These are phyloP conservation scores for Colletes gigas DNA, from an alignment of 1,140 invertebrate species.

Conservation along the genomic window DNA sequence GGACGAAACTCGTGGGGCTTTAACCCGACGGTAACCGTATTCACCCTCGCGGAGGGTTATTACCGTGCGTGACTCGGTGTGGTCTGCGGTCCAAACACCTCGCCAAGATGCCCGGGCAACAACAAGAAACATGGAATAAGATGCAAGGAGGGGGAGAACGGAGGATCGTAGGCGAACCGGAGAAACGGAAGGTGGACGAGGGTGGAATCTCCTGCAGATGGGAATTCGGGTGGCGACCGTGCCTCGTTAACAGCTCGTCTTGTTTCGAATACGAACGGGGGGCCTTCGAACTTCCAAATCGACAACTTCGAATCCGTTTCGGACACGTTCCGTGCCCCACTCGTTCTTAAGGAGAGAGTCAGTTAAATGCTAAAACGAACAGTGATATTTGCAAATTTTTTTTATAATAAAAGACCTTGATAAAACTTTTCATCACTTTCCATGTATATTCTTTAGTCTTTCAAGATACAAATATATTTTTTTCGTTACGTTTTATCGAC, in stretches of 20 bases:
- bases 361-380: too few relatives aligned
- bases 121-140: slow-evolving; percentile 4
- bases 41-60: slow-evolving; percentile 78
- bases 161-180: slow-evolving; percentile 8
- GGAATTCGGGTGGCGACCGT: slow-evolving; percentile 27
- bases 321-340: too few relatives aligned
- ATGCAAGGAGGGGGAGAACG: neutral
- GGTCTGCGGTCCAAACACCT: slow-evolving; percentile 78
- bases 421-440: too few relatives aligned
- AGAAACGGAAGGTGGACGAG: neutral
- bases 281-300: neutral
- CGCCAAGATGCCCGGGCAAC: slow-evolving; percentile 65
- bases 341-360: too few relatives aligned
- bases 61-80: slow-evolving; percentile 77
- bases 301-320: too few relatives aligned
- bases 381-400: too few relatives aligned
- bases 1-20: slow-evolving; percentile 70
- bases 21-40: slow-evolving; percentile 75
- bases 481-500: too few relatives aligned
- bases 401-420: too few relatives aligned
- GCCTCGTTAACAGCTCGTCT: slow-evolving; percentile 65
- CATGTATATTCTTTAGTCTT: too few relatives aligned
- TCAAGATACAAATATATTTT: too few relatives aligned
- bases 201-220: slow-evolving; percentile 24
- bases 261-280: slow-evolving; percentile 59